Base-by-base conservation (phyloP, 2,797 vertebrate species). In the Scleropages formosus region DNA sequence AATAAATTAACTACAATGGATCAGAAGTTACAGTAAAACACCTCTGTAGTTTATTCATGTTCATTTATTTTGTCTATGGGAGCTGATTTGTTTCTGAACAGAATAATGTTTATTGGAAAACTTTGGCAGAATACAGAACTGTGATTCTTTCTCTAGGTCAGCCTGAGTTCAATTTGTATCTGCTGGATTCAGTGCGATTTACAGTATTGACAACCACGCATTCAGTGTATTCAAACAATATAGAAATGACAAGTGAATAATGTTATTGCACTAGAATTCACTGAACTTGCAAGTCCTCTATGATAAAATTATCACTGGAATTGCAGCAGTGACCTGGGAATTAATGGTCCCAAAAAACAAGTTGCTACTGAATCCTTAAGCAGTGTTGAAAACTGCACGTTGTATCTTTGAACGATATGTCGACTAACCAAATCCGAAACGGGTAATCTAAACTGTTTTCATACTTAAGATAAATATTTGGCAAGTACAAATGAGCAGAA, bases 301-400 rank as follows among this genome's bases (percentile, higher is more conserved):
- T 12, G 51, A 68, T 68, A 46, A 66, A 16, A 49, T 51, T 4
- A 24, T 69, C 22, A 51, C 66, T 20, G 39, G 49, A n/a, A 10
- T 67, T 12, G 46, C 66, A 51, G 44, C 24, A 49, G 12, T 68
- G 66, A 68, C 44, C 49, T 49, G 46, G 65, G 46, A 68, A 68
- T 68, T 68, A 39, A 22, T 22, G 1, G 10, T 68, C 12, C 65
- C 20, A 22, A 47, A 20, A 69, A 20, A 15, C 22, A 69, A 18
- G 51, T 10, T 49, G 66, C 47, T 69, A 13, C 66, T 49, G 46
- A 69, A 51, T 44, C 22, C 44, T 20, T 61, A 10, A 56, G 9
- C 53, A 10, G 18, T 2, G 53, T 11, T 12, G 53, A 12, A 56
- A 56, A 56, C 39, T 6, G 31, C 56, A 10, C 12, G 53, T 56